phyloP scores from a whole-genome alignment of 1,140 invertebrate species.

The Magallana gigas region DNA sequence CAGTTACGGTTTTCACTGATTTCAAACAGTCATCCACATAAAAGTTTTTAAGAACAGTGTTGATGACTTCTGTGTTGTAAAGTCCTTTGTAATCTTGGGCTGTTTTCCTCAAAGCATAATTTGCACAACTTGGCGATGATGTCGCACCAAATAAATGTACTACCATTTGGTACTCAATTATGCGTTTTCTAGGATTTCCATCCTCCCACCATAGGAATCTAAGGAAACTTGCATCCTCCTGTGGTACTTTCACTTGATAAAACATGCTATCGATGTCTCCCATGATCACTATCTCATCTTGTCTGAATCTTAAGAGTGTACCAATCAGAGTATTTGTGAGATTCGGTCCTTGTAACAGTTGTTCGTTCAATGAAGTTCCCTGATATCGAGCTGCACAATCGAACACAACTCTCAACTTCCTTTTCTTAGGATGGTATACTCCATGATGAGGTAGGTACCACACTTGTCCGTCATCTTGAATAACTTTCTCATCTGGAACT shows the following conservation, averaged over 20 bases:
- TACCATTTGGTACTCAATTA: neutral
- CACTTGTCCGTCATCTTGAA: slow-evolving; percentile 41
- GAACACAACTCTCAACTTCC: slow-evolving; percentile 64
- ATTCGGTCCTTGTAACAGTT: slow-evolving; percentile 61
- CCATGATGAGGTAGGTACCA: slow-evolving; percentile 65
- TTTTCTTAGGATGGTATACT: slow-evolving; percentile 54
- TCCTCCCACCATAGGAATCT: slow-evolving; percentile 46
- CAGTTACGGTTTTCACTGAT: slow-evolving; percentile 41
- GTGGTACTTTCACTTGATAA: slow-evolving; percentile 38
- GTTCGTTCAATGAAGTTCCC: slow-evolving; percentile 55
- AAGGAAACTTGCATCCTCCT: neutral
- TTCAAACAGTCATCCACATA: slow-evolving; percentile 68
- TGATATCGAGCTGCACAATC: slow-evolving; percentile 57
- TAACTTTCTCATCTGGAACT: slow-evolving; percentile 2
- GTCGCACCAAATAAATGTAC: slow-evolving; percentile 25
- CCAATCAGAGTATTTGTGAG: slow-evolving; percentile 60
- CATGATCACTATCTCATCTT: slow-evolving; percentile 52
- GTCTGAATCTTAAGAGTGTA: slow-evolving; percentile 54
- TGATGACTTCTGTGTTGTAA: slow-evolving; percentile 39
- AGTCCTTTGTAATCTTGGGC: slow-evolving; percentile 47
- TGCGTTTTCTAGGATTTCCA: neutral
- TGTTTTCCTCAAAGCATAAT: slow-evolving; percentile 20
- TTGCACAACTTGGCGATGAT: slow-evolving; percentile 30
- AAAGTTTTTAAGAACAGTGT: slow-evolving; percentile 59
- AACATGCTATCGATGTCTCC: slow-evolving; percentile 59